Base-by-base conservation (phyloP, 2,797 vertebrate species). In the Morelia viridis region DNA sequence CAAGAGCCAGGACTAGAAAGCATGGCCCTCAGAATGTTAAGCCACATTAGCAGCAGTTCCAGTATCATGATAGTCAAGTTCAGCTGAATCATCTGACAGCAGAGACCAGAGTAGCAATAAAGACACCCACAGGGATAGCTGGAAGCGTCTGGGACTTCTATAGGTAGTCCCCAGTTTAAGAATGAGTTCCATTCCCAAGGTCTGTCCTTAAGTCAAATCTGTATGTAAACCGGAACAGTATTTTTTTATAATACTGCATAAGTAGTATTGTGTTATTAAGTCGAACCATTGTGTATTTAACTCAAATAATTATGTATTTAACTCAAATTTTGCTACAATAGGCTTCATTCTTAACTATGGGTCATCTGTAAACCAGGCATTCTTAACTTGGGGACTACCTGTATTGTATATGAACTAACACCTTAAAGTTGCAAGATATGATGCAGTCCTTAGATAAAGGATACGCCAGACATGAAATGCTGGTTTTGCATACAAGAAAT, bases 401-500 rank as follows among this genome's bases (percentile, higher is more conserved):
- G 2, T 41, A 28, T 41, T 56, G 62, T 24, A 17, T 15, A 26
- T 61, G 57, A 89, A 80, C 28, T 22, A 46, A 28, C 3, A n/a
- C 19, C 68, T 80, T 60, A 76, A 88, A 88, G 19, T 26, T 80
- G 24, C 53, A 31, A 9, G 5, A 31, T n/a, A 28, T 88, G n/a
- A 61, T 46, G 35, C 6, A 35, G 91, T 35, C 31, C 62, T 60
- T 58, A n/a, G 10, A 61, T 56, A 15, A 0, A 71, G 0, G 3
- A 94, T 83, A 94, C 94, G 94, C 22, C 91, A 88, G 80, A 91
- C 62, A 41, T 57, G 28, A 92, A 41, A 41, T 41, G 41, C 41
- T 41, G 94, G 71, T 6, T 68, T 50, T 64, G 46, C 61, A 11
- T 0, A 9, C 56, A 87, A 88, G 88, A 35, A 0, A 2, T 22